Evolutionary conservation across 2,113 vertebrate species (phyloP), one percentile per base, ranked within the genome.

Genomic region (Hystrix cristata): DNA sequence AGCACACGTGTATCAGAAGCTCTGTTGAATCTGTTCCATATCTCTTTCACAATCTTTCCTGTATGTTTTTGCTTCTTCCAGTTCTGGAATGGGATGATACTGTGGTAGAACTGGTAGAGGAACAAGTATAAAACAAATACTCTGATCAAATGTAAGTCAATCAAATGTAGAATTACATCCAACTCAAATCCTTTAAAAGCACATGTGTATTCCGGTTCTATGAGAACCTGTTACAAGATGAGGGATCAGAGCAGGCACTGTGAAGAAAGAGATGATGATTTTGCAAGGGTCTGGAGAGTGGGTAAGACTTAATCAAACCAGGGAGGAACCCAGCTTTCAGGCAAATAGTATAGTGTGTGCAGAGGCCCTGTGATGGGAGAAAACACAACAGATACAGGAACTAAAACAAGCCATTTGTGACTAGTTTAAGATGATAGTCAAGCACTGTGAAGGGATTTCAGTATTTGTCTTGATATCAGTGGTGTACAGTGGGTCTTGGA

Each of bases 341-440:
- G 62, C 34, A 12, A 62, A 51, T 34, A 34, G 38, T 31, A 19
- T 18, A 3, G 7, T 16, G 18, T 1, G 2, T 27, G 4, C 16
- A 2, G 43, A 34, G 80, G 34, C 43, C 19, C 31, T 60, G 31
- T 9, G 34, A 7, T 8, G 3, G 53, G 27, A 38, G 34, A 0
- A 57, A n/a, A 29, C 23, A 9, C 12, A 31, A 67, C 38, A 57
- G 5, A 78, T 6, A 6, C 0, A 2, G 16, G 53, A 14, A 31
- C 19, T 25, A 1, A 65, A 34, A 11, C 14, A 60, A 62, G 51
- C 72, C 21, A 15, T 57, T 29, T 43, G n/a, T 80, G 71, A 5
- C 82, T n/a, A 46, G 25, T 83, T 72, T 46, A 62, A 60, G 23
- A 31, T 79, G 80, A 71, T 48, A 23, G 76, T 23, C 13, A 57